Evolutionary conservation across 2,113 vertebrate genomes (phyloP), one percentile per base, ranked within the genome.

Genomic region (Fulmarus glacialis): DNA sequence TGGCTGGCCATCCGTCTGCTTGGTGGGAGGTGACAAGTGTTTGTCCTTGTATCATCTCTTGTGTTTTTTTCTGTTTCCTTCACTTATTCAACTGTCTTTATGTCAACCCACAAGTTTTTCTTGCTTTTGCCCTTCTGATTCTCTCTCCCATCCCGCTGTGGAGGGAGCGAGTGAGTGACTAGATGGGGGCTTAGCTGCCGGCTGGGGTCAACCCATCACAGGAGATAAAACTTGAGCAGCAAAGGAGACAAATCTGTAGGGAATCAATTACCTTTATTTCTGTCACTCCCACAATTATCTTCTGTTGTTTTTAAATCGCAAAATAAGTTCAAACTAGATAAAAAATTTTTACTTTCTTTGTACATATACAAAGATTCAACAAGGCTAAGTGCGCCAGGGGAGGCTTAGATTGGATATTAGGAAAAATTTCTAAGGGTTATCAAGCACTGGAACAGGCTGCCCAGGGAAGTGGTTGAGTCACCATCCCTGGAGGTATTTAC

Each of bases 131-230:
- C 27, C 10, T 85, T 89, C 34, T 73, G 40, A 60, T 88, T 81
- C 21, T 78, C 20, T 45, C 19, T 15, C 18, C 4, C 4, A 36
- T 45, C 8, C 20, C 0, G 0, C 32, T 82, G 52, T 30, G 55
- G 53, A 24, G 11, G 24, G n/a, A 42, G 14, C 17, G n/a, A 81
- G 11, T 29, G 45, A 32, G 15, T 66, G 34, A 42, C 40, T 38
- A 75, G 6, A 66, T 12, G 12, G 18, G 27, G 11, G 9, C n/a
- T 56, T 19, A 56, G 36, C 13, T 66, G 40, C 18, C 0, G 0
- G 19, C 42, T 23, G 4, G 14, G 12, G 9, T 48, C 48, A 89
- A 8, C 17, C 36, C 30, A 42, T 29, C 42, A 77, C 38, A 72
- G 43, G 23, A 78, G 26, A 32, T 11, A 77, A 72, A 43, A 56